Percentiles rank a stretch among this genome's conserved stretches.
phyloP scores from a whole-genome alignment of 1,140 invertebrate species.

The Macrostomum lignano region DNA sequence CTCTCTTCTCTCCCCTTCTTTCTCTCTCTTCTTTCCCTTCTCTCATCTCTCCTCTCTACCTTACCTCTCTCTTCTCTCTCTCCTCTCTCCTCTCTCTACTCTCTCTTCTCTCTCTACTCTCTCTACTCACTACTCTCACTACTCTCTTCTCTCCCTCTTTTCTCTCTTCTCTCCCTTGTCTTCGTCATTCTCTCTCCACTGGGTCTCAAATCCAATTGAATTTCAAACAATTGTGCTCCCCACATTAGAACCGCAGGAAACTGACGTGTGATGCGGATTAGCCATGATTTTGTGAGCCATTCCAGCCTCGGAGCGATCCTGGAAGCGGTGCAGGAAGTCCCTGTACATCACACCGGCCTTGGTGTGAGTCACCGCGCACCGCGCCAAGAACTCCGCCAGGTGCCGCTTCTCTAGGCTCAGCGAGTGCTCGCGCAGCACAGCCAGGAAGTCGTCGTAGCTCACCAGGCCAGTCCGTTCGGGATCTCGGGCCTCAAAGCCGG shows the following conservation, averaged over 20 bases:
- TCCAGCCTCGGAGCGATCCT: constrained; percentile 21
- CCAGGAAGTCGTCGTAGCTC: constrained; percentile 15
- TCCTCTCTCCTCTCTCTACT: too few relatives aligned
- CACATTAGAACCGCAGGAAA: constrained; percentile 5
- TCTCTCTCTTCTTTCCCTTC: too few relatives aligned
- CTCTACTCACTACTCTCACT: too few relatives aligned
- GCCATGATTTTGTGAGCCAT: constrained; percentile 22
- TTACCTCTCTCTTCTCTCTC: too few relatives aligned
- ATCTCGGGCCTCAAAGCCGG: constrained; percentile 20
- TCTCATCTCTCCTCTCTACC: too few relatives aligned
- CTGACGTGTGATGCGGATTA: constrained; percentile 20
- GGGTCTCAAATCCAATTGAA: too few relatives aligned
- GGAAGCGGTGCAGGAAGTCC: constrained; percentile 21
- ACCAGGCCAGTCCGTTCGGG: constrained; percentile 16
- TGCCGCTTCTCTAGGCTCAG: constrained; percentile 19
- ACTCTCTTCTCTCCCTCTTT: too few relatives aligned
- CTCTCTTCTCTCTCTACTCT: too few relatives aligned
- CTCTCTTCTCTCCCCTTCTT: too few relatives aligned
- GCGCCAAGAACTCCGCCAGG: constrained; percentile 18
- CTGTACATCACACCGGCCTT: constrained; percentile 17
- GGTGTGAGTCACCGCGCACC: constrained; percentile 15
- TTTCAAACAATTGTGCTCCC: too few relatives aligned
- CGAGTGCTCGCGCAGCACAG: constrained; percentile 15
- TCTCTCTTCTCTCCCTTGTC: too few relatives aligned
- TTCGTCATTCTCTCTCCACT: too few relatives aligned